Evolutionary conservation across 2,888 invertebrate species (phyloP), one percentile per base, ranked within the genome.

Genomic region (Torymus aiolomorphi): DNA sequence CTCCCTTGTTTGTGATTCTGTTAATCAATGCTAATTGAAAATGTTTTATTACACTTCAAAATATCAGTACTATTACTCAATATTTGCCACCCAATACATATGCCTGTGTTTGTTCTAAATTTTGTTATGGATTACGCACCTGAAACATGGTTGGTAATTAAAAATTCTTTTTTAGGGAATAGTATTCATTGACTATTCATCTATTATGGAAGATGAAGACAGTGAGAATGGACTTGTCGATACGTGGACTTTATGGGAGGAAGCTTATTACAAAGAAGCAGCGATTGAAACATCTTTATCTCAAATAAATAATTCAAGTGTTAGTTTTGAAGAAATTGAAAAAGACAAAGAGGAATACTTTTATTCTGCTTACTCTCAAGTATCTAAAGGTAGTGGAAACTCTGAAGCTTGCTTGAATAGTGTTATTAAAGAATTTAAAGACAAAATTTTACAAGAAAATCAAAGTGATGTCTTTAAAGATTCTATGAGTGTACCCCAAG

Each of bases 201-300:
- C 62, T 77, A 89, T 87, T 89, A 90, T 90, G 90, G 90, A 90
- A 87, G 90, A 90, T 89, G 90, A 89, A 76, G 89, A 89, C 82
- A 87, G 87, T 83, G 89, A 90, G 73, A 83, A 85, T 83, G 86
- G 86, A 86, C 83, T 86, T 79, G 83, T 84, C 84, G 87, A 89
- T 79, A 85, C 85, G 83, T 86, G 87, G 86, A 85, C 65, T 51
- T 84, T 83, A 70, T 78, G 82, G 84, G 83, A 84, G 71, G 82
- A 85, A 69, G 81, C 84, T 61, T 82, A 81, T 81, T 81, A 85
- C 78, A 85, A 84, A 62, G 85, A 86, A 72, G 62, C 83, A 54
- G 66, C 59, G 16, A 77, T 76, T 42, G 79, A 80, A 2, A 56
- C 77, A 75, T 78, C 82, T 51, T 20, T 83, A 66, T 24, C 54